Conservation (phyloP, 2,888 invertebrate genomes). For the Gandaritis pyraliata region DNA sequence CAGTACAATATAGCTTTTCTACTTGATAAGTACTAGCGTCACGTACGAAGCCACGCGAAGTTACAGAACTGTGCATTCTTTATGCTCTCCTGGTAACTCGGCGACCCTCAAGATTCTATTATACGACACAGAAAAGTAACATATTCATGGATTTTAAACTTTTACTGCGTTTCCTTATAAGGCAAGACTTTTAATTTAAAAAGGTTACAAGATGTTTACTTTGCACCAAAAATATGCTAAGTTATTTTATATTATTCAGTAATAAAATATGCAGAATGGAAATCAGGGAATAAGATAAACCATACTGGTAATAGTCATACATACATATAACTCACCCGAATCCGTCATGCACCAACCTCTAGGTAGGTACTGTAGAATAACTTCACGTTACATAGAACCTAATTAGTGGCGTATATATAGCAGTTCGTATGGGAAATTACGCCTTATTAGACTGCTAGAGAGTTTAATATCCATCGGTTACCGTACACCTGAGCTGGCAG, state of each 20-base stretch:
- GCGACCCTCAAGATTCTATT: slow-evolving; percentile 56
- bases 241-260: too few relatives aligned
- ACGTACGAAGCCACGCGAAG: slow-evolving; percentile 11
- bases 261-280: too few relatives aligned
- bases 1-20: not conserved
- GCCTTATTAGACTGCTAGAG: not conserved
- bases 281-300: too few relatives aligned
- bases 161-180: slow-evolving; percentile 40
- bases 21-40: slow-evolving; percentile 6
- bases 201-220: too few relatives aligned
- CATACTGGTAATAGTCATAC: too few relatives aligned
- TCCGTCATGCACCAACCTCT: slow-evolving; percentile 4
- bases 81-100: slow-evolving; percentile 55
- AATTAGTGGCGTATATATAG: slow-evolving; percentile 10
- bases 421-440: not conserved
- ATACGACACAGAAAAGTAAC: slow-evolving; percentile 48
- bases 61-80: slow-evolving; percentile 56
- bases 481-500: slow-evolving; percentile 12
- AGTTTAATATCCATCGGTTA: slow-evolving; percentile 12
- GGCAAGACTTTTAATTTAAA: slow-evolving; percentile 4
- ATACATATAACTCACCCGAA: not conserved
- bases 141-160: slow-evolving; percentile 58
- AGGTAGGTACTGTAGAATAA: not conserved
- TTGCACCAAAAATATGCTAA: not conserved
- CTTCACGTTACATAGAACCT: slow-evolving; percentile 3